Evolutionary conservation across 2,113 vertebrate species (phyloP), one percentile per base, ranked within the genome.

Genomic region (Octodon degus): DNA sequence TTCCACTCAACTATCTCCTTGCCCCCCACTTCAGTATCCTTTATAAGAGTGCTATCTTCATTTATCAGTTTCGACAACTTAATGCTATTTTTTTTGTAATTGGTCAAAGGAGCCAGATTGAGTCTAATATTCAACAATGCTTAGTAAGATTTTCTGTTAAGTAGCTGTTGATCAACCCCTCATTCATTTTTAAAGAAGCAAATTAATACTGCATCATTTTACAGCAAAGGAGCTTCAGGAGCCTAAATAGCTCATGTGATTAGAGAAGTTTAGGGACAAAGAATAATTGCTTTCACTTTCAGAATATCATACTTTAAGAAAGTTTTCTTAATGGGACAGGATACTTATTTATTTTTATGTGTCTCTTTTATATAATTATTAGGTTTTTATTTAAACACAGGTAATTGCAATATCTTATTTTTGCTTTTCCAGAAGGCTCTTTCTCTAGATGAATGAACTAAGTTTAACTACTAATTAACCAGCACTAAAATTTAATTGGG

Each of bases 401-500:
- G 17, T 95, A 96, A 97, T 94, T 97, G 80, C 77, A 97, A 97
- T 97, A 82, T 77, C 11, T 50, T 50, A 93, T 67, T 34, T 22
- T 55, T 55, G 68, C 85, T 96, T 97, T 97, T 94, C 89, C 97
- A 83, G 94, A 97, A 97, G 87, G 77, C 53, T 95, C 86, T 97
- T 97, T 97, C 92, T 97, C 70, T 97, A 98, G 92, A 97, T 94
- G 96, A 98, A 97, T 97, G 93, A 97, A 97, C 47, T 47, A 96
- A 98, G 97, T 98, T 98, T 98, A 98, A 97, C 94, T 53, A 30
- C 96, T 98, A 98, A 98, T 98, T 98, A 98, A 98, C 89, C 97
- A 97, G 87, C 86, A 96, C 96, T 98, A 98, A 98, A 98, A 98
- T 98, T 98, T 98, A 98, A 98, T 98, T 98, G 96, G 93, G 74